Evolutionary conservation across 1,140 invertebrate species (phyloP).

Genomic region (Achroia grisella): DNA sequence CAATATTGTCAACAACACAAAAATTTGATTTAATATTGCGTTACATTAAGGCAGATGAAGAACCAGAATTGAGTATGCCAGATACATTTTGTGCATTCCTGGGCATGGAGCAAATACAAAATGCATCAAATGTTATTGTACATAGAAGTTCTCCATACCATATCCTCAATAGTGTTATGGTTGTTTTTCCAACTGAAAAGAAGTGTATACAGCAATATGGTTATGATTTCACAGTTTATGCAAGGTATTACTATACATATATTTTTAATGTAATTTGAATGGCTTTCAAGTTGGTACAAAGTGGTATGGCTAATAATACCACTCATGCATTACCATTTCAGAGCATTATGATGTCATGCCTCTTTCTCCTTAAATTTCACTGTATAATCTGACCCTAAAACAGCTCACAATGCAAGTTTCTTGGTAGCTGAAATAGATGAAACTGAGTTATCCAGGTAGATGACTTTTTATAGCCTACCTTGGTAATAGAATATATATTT

Average conservation of each 20-base stretch:
- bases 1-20: constrained; percentile 31
- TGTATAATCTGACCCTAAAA: too few relatives aligned
- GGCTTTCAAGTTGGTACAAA: too few relatives aligned
- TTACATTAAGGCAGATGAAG: constrained; percentile 17
- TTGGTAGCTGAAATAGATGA: too few relatives aligned
- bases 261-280: neutral
- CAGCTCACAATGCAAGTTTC: too few relatives aligned
- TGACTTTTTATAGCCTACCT: too few relatives aligned
- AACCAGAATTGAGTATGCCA: constrained; percentile 9
- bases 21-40: constrained; percentile 29
- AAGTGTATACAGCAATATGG: too few relatives aligned
- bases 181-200: constrained; percentile 15
- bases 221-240: constrained; percentile 23
- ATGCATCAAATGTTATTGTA: constrained; percentile 21
- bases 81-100: constrained; percentile 33
- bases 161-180: constrained; percentile 37
- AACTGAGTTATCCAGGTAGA: too few relatives aligned
- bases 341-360: too few relatives aligned
- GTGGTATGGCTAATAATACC: too few relatives aligned
- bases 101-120: constrained; percentile 18
- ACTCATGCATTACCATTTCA: too few relatives aligned
- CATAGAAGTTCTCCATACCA: constrained; percentile 37
- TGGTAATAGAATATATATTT: too few relatives aligned
- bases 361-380: too few relatives aligned
- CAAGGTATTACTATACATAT: constrained; percentile 28